These are phyloP conservation scores for Tretioscincus oriximinensis DNA, from an alignment of 2,113 vertebrate species.

Conservation along the genomic window DNA sequence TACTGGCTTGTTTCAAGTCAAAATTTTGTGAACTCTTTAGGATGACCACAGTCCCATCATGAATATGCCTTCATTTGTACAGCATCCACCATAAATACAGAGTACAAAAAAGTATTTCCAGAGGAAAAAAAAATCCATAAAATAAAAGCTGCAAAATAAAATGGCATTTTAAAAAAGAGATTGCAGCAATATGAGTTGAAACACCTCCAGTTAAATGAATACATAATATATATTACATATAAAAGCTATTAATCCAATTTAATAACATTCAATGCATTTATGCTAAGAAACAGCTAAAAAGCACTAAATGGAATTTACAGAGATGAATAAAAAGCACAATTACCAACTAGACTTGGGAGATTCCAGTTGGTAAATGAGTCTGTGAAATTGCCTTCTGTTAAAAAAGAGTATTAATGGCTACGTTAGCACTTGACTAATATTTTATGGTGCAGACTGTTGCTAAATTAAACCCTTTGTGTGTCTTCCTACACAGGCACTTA, in stretches of 20 bases:
- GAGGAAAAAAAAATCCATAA: constrained; percentile 51
- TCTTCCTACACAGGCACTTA: constrained; percentile 54
- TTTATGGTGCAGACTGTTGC: constrained; percentile 62
- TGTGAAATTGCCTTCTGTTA: constrained; percentile 74
- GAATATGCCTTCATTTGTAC: constrained; percentile 49
- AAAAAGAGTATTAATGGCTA: constrained; percentile 70
- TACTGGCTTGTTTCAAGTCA: constrained; percentile 47
- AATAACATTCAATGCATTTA: constrained; percentile 64
- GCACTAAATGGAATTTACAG: constrained; percentile 71
- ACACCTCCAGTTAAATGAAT: constrained; percentile 58
- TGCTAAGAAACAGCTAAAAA: constrained; percentile 69
- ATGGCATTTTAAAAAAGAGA: constrained; percentile 52
- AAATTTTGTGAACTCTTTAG: constrained; percentile 43
- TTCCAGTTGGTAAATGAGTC: constrained; percentile 73
- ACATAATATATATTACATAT: constrained; percentile 56
- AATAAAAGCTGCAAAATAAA: constrained; percentile 58
- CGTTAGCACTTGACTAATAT: constrained; percentile 67
- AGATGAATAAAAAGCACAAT: constrained; percentile 75
- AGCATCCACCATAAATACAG: constrained; percentile 46
- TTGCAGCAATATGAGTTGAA: constrained; percentile 50
- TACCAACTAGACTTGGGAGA: constrained; percentile 67
- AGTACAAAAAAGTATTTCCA: constrained; percentile 45
- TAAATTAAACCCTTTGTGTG: constrained; percentile 53
- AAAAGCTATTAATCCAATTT: constrained; percentile 69
- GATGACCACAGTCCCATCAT: constrained; percentile 5